Conservation (phyloP, 2,113 vertebrate genomes). For the Lepus americanus region DNA sequence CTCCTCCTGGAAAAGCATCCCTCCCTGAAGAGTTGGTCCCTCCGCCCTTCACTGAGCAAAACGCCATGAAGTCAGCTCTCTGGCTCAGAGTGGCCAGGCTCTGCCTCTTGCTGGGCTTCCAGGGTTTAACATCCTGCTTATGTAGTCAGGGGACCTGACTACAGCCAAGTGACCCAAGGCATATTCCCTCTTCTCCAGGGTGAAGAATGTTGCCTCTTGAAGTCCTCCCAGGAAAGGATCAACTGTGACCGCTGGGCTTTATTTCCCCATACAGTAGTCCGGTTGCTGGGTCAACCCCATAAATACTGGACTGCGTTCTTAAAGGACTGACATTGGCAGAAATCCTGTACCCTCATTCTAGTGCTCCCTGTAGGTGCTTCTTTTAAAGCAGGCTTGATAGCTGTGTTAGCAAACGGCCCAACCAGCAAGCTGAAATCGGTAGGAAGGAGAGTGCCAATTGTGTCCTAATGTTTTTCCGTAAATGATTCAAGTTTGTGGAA, state of each 20-base stretch:
- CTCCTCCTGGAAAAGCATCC: constrained; percentile 61
- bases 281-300: constrained; percentile 62
- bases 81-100: constrained; percentile 42
- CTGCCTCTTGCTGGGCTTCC: constrained; percentile 14
- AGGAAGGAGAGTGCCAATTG: constrained; percentile 70
- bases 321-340: constrained; percentile 61
- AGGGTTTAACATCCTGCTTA: constrained; percentile 27
- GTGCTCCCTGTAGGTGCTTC: constrained; percentile 53
- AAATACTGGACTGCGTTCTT: constrained; percentile 45
- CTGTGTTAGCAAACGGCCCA: constrained; percentile 36
- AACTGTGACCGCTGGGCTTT: constrained; percentile 13
- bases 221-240: constrained; percentile 57
- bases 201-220: constrained; percentile 67
- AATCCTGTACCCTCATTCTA: constrained; percentile 41
- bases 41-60: constrained; percentile 59
- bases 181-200: constrained; percentile 1
- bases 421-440: constrained; percentile 34
- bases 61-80: constrained; percentile 56
- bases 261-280: constrained; percentile 62
- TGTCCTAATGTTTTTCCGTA: constrained; percentile 81
- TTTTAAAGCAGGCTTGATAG: constrained; percentile 6
- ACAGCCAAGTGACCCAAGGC: constrained; percentile 49
- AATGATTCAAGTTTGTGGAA: constrained; percentile 80
- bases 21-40: constrained; percentile 49
- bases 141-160: background rate